Conservation (phyloP, 1,140 invertebrate species). For the Platorchestia sp. region DNA sequence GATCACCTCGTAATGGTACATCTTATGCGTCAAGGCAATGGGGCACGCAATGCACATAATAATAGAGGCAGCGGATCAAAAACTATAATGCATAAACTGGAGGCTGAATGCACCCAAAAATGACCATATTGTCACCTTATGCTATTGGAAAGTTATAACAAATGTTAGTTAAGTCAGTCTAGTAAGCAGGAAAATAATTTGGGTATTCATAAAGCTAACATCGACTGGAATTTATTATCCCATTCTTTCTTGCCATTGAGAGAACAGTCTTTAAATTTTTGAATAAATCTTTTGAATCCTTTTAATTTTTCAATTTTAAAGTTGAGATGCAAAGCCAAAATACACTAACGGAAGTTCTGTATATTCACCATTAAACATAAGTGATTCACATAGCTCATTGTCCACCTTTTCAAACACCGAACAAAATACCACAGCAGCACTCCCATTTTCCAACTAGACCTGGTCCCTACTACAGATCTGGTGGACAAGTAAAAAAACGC, state of each 20-base stretch:
- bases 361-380: background rate
- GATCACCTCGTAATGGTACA: background rate
- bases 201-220: background rate
- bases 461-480: too few relatives aligned
- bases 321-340: background rate
- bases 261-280: background rate
- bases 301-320: background rate
- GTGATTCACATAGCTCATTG: background rate
- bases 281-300: background rate
- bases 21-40: background rate
- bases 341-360: background rate
- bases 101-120: background rate
- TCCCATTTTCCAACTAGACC: background rate
- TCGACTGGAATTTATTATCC: background rate
- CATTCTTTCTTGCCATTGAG: background rate
- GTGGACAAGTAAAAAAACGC: background rate
- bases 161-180: background rate
- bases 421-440: background rate
- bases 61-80: background rate
- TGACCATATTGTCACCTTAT: background rate
- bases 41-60: background rate
- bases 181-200: background rate
- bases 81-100: background rate
- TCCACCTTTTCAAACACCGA: background rate
- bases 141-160: background rate